Evolutionary conservation across 2,888 invertebrate species (phyloP).

Genomic region (Diabrotica balteata): DNA sequence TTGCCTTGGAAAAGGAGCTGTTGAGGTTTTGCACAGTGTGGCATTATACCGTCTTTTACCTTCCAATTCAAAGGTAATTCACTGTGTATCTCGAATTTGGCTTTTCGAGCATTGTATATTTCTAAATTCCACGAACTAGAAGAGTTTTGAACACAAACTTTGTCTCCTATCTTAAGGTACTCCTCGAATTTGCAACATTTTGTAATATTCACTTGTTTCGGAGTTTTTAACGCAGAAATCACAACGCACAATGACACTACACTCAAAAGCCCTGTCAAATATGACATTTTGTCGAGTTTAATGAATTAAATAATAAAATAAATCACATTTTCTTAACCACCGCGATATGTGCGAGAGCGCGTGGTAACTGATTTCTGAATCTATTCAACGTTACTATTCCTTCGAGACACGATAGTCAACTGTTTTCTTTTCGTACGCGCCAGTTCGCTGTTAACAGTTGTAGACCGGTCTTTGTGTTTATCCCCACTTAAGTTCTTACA

Average conservation of each 20-base stretch:
- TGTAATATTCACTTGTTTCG: conserved; percentile 44
- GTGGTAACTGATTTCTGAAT: conserved; percentile 21
- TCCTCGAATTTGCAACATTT: conserved; percentile 50
- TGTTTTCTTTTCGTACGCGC: conserved; percentile 40
- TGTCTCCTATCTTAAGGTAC: conserved; percentile 39
- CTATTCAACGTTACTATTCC: conserved; percentile 15
- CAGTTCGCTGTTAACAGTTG: conserved; percentile 41
- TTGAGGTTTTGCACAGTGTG: conserved; percentile 52
- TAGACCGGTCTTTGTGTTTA: conserved; percentile 40
- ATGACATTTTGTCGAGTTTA: conserved; percentile 23
- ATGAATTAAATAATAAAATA: conserved; percentile 10
- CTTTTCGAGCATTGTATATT: conserved; percentile 38
- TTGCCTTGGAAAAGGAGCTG: conserved; percentile 47
- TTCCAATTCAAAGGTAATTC: conserved; percentile 59
- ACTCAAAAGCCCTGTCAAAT: conserved; percentile 13
- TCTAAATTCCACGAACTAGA: conserved; percentile 44
- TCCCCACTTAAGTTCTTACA: conserved; percentile 41
- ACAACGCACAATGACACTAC: conserved; percentile 16
- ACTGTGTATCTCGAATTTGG: conserved; percentile 25
- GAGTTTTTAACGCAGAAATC: conserved; percentile 9
- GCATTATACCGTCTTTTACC: conserved; percentile 56
- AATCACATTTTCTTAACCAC: conserved; percentile 15
- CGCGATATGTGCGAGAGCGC: conserved; percentile 28
- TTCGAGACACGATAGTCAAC: conserved; percentile 41
- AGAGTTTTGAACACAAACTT: conserved; percentile 39